A percentile compares a stretch with the other conserved stretches of the same genome.
Conservation (phyloP, 2,113 vertebrate genomes). For the Bos indicus region DNA sequence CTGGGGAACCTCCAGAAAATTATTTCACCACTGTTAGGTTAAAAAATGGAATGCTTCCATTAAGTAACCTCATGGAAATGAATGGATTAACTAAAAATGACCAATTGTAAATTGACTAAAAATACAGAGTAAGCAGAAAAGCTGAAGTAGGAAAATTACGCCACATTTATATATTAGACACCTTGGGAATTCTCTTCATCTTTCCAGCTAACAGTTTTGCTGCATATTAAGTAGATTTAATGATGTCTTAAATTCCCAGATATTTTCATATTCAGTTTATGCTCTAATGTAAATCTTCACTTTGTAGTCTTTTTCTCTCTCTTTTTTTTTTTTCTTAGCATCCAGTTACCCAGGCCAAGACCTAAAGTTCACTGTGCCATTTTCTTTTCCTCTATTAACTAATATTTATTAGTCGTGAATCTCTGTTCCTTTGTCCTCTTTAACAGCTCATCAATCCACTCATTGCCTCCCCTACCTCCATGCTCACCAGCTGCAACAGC, state of each 20-base stretch:
- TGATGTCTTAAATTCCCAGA: background rate
- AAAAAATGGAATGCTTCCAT: background rate
- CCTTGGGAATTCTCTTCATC: background rate
- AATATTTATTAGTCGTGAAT: background rate
- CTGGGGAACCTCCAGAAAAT: background rate
- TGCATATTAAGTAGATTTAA: background rate
- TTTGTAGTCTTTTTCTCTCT: background rate
- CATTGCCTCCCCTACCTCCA: background rate
- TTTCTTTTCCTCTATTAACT: background rate
- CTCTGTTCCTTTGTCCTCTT: background rate
- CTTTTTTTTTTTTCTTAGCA: background rate
- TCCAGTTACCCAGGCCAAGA: background rate
- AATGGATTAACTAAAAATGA: background rate
- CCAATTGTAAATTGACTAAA: background rate
- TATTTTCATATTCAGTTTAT: background rate
- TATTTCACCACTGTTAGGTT: background rate
- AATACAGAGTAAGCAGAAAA: background rate
- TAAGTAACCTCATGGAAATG: background rate
- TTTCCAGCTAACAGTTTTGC: background rate
- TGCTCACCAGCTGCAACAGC: background rate
- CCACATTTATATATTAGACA: background rate
- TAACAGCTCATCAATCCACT: no score
- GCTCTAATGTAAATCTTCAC: background rate
- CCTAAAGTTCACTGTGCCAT: background rate
- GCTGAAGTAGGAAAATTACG: background rate